A percentile compares a stretch with the other conserved stretches of the same genome.
Conservation (phyloP, 2,113 vertebrate species). For the Heloderma charlesbogerti region DNA sequence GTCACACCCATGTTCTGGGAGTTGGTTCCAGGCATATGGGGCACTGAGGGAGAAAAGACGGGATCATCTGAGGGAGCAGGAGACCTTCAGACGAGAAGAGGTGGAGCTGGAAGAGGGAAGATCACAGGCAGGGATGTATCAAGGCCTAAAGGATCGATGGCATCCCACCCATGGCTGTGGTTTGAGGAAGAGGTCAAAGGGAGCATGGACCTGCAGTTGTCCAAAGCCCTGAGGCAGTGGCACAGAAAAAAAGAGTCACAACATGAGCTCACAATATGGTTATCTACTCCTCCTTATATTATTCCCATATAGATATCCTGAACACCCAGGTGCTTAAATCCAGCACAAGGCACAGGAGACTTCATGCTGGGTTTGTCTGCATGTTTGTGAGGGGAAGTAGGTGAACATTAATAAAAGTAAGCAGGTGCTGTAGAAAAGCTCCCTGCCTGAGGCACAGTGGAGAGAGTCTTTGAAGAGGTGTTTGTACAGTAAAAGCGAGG, state of each 20-base stretch:
- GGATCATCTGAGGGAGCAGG: background rate
- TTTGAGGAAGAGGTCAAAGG: background rate
- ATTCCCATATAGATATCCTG: background rate
- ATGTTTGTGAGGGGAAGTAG: background rate
- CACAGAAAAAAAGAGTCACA: background rate
- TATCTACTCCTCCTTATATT: background rate
- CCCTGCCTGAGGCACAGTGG: background rate
- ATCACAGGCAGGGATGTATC: background rate
- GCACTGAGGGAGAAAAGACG: background rate
- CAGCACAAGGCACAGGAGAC: background rate
- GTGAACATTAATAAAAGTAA: background rate
- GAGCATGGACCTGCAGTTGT: background rate
- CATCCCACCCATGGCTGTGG: background rate
- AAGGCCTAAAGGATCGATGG: background rate
- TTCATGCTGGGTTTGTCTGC: background rate
- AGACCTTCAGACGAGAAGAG: background rate
- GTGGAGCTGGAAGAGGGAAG: background rate
- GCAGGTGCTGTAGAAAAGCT: background rate
- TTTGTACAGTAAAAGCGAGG: background rate
- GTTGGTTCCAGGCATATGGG: background rate
- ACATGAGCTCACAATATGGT: background rate
- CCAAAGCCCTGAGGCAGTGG: background rate
- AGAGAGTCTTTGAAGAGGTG: rapidly evolving
- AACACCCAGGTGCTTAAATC: background rate
- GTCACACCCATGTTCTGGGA: background rate